Evolutionary conservation across 2,888 invertebrate genomes (phyloP).

Genomic region (Oscheius onirici): DNA sequence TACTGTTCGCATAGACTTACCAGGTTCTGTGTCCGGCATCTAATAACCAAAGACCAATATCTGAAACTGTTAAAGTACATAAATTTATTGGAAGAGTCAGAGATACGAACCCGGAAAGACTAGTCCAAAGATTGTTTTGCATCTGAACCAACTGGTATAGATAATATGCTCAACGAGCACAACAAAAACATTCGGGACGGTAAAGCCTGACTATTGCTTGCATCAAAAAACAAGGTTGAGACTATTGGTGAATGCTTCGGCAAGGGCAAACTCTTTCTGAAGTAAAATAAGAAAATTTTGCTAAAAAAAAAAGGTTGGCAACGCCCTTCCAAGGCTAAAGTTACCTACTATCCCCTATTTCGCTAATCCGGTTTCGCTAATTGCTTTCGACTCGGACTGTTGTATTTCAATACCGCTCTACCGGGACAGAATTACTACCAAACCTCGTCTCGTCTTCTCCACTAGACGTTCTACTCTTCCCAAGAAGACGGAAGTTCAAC

Average conservation of each 20-base stretch:
- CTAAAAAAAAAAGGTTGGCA: not conserved
- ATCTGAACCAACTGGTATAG: not conserved
- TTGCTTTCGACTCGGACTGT: too few relatives aligned
- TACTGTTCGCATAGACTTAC: not conserved
- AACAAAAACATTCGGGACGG: not conserved
- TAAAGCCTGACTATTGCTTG: not conserved
- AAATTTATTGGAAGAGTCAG: not conserved
- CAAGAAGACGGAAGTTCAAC: not conserved
- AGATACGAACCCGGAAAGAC: not conserved
- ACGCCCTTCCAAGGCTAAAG: too few relatives aligned
- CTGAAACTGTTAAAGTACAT: not conserved
- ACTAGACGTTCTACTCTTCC: too few relatives aligned
- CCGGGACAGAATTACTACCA: too few relatives aligned
- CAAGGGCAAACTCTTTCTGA: too few relatives aligned
- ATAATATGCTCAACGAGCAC: not conserved
- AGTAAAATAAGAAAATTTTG: too few relatives aligned
- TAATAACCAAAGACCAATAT: not conserved
- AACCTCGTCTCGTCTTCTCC: too few relatives aligned
- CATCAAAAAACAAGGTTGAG: too few relatives aligned
- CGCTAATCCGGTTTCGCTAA: too few relatives aligned
- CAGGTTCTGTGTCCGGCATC: conserved; percentile 15
- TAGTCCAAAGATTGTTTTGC: not conserved
- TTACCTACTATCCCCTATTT: too few relatives aligned
- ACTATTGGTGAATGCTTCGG: too few relatives aligned
- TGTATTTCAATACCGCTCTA: too few relatives aligned